Base-by-base conservation (phyloP, 2,113 vertebrate species). In the Dolichotis patagonum region DNA sequence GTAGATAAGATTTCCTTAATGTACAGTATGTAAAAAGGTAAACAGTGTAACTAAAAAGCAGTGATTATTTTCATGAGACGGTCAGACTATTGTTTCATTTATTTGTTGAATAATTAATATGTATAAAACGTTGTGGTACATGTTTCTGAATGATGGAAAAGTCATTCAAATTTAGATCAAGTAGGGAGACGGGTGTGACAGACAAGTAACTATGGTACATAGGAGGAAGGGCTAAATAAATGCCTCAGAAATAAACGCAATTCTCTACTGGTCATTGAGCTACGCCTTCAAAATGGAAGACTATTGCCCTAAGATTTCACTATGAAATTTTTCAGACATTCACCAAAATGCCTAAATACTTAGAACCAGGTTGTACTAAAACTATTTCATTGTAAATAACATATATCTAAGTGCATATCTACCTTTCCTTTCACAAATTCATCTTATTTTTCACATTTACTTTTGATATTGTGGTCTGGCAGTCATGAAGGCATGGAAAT, bases 361-460 rank as follows among this genome's bases (percentile, higher is more conserved):
- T 63, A 32, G 28, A 19, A 28, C 32, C 38, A 67, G 13, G 83
- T 90, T 83, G 71, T 87, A 6, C 11, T 46, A 8, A 8, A 73
- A 7, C 24, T 58, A 5, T 46, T 80, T 85, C 49, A 12, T 86
- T 30, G 5, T 52, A 38, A 35, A 81, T 80, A 30, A 62, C 16
- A 20, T 67, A 1, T 60, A 5, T 60, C 41, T 91, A 1, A 41
- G 38, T 83, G 11, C 41, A 41, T 26, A 38, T 35, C 24, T 8
- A 20, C 58, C 41, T 86, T 92, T 28, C 83, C 88, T 35, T 60
- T 16, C 19, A 65, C 46, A 41, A 88, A 3, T 88, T 28, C 22
- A 41, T 85, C 32, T 89, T 69, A 85, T 49, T 85, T 93, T 92
- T 73, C 20, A 91, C 38, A 46, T 90, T 89, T 13, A 32, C 91